A percentile compares a stretch with the other conserved stretches of the same genome.
Conservation (phyloP, 2,888 invertebrate species). For the Andrena camellia region DNA sequence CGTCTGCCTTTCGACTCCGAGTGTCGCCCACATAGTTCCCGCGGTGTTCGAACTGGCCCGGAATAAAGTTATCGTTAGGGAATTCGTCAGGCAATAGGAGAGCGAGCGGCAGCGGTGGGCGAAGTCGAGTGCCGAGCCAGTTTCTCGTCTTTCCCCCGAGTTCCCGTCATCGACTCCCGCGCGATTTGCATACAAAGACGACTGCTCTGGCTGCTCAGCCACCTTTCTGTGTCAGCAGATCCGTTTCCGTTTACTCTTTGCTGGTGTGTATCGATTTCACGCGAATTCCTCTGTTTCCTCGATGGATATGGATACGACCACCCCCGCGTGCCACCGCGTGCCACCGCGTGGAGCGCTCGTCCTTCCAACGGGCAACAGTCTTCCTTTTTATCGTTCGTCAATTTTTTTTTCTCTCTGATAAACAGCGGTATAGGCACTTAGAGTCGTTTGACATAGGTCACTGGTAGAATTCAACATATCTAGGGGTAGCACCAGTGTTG, state of each 20-base stretch:
- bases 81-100: constrained; percentile 78
- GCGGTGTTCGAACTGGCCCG: constrained; percentile 37
- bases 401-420: not conserved
- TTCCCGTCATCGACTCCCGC: constrained; percentile 55
- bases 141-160: constrained; percentile 60
- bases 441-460: not conserved
- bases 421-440: not conserved
- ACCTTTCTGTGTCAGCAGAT: constrained; percentile 48
- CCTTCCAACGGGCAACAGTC: constrained; percentile 7
- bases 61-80: constrained; percentile 79
- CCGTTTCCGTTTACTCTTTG: constrained; percentile 45
- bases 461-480: not conserved
- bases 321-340: not conserved
- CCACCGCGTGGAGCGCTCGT: not conserved
- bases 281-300: constrained; percentile 17
- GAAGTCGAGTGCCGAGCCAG: constrained; percentile 55
- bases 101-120: constrained; percentile 26
- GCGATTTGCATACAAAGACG: constrained; percentile 74
- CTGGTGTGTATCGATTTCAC: constrained; percentile 44
- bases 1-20: constrained; percentile 33
- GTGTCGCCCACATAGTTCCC: constrained; percentile 30
- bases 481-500: not conserved
- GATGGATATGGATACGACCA: constrained; percentile 11
- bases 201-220: constrained; percentile 37
- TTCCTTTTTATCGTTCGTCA: constrained; percentile 4